Evolutionary conservation across 2,797 vertebrate species (phyloP), one percentile per base, ranked within the genome.

Genomic region (Schizopygopsis malacanthus): DNA sequence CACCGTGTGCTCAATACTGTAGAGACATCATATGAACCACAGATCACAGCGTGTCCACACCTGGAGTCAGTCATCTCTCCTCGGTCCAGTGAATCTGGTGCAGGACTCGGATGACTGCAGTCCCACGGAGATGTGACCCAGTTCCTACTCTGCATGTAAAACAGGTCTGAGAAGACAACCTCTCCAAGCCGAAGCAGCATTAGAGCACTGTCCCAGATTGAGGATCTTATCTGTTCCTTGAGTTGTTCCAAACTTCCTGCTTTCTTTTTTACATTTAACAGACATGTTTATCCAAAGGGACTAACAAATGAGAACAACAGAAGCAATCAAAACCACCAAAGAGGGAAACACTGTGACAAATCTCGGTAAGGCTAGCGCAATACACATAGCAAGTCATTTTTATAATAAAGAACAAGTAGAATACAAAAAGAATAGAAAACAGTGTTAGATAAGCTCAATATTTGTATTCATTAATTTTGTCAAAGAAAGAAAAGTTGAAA

Each of bases 91-190:
- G 18, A 87, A 89, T 83, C 81, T 89, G 86, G 88, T 81, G 76
- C 83, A 85, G 37, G 69, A 71, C 83, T 85, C 88, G 13, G 61
- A 83, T 67, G 75, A 75, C 85, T 87, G 41, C 65, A 59, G 69
- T 63, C 43, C 88, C 83, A 33, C 70, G 56, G 88, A 87, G 86
- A 87, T 28, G 41, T 54, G 83, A 59, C 88, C 88, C 70, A 87
- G 16, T 80, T 89, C 59, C 81, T 83, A 77, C 71, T 77, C 76
- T 43, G 75, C 33, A 79, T 78, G 52, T 82, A 72, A 84, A 88
- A 47, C 47, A 33, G 77, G 25, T 65, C 39, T 76, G 63, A 65
- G 67, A 65, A 83, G 59, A 80, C 76, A 72, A 72, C n/a, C 75
- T 18, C 43, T 37, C 41, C 5, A 33, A 72, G 15, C 20, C 69